Evolutionary conservation across 2,113 vertebrate genomes (phyloP).

Genomic region (Thalassarche chlororhynchos): DNA sequence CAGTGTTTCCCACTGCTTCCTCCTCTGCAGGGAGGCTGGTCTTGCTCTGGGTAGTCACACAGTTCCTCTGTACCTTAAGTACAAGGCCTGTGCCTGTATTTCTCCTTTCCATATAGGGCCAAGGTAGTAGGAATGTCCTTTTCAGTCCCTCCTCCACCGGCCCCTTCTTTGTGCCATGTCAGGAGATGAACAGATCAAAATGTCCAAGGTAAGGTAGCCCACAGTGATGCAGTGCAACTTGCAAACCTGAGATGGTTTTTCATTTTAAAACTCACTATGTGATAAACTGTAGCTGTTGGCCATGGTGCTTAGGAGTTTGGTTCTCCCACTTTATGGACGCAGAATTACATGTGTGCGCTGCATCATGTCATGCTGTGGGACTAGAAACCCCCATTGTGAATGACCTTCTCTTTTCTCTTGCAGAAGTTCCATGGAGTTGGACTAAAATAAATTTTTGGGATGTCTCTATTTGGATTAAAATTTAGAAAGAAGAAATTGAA

Average conservation of each 20-base stretch:
- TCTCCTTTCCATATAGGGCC: neutral
- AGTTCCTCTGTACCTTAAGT: neutral
- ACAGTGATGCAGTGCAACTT: neutral
- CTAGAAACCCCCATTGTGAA: neutral
- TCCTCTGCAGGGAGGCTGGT: neutral
- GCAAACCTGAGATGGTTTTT: neutral
- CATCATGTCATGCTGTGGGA: neutral
- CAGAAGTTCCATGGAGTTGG: slow-evolving; percentile 76
- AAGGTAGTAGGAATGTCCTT: neutral
- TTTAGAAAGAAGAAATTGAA: slow-evolving; percentile 63
- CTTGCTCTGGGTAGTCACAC: neutral
- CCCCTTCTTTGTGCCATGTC: neutral
- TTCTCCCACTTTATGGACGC: neutral
- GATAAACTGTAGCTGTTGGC: neutral
- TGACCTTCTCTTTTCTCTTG: slow-evolving; percentile 21
- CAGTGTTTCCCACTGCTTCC: neutral
- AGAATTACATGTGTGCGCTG: neutral
- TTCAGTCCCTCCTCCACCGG: neutral
- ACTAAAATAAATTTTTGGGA: slow-evolving; percentile 73
- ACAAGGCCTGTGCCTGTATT: neutral
- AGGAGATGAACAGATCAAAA: neutral
- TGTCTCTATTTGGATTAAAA: slow-evolving; percentile 71
- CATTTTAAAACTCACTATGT: neutral
- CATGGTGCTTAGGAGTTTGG: neutral
- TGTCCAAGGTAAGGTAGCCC: neutral